Base-by-base conservation (phyloP, 2,113 vertebrate genomes). In the Corythaixoides concolor region DNA sequence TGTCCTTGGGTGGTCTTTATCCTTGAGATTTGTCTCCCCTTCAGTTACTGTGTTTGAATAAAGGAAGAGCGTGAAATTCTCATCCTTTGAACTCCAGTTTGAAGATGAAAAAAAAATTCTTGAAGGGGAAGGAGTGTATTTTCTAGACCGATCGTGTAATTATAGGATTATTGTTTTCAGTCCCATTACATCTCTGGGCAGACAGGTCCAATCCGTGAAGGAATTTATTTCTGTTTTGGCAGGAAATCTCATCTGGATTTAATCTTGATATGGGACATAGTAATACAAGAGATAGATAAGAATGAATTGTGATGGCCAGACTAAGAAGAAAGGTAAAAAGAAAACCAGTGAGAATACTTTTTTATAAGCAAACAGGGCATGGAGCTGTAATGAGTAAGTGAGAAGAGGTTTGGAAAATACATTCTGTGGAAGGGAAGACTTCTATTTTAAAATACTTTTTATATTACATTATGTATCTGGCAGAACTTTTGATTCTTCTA, bases 381-480 rank as follows among this genome's bases (percentile, higher is more conserved):
- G 76, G 9, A 84, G 19, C 43, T 68, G 60, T 53, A 78, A 60
- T 28, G 22, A 53, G 24, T 32, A 81, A 86, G 64, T 62, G 77
- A 92, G 92, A 87, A 75, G 23, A 56, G 17, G 45, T 58, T 96
- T 94, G 83, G 79, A 93, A 96, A 97, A 96, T 64, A 33, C 39
- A 62, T 96, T 96, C 87, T 92, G 84, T 90, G 62, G 74, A 68
- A 81, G 87, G 72, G 69, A 90, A 91, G 74, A 27, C n/a, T 92
- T 90, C 43, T 62, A 78, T 95, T 93, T 92, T 85, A 92, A 93
- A 96, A 90, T 92, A 79, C 7, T 73, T 93, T 68, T n/a, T 87
- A 49, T 85, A 82, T 91, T 82, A 79, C 66, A 89, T 89, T 95
- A 37, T 82, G 17, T 41, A 50, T 85, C 64, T 97, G 96, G 94